phyloP scores from a whole-genome alignment of 2,888 invertebrate genomes.

The Drosophila anomelani region DNA sequence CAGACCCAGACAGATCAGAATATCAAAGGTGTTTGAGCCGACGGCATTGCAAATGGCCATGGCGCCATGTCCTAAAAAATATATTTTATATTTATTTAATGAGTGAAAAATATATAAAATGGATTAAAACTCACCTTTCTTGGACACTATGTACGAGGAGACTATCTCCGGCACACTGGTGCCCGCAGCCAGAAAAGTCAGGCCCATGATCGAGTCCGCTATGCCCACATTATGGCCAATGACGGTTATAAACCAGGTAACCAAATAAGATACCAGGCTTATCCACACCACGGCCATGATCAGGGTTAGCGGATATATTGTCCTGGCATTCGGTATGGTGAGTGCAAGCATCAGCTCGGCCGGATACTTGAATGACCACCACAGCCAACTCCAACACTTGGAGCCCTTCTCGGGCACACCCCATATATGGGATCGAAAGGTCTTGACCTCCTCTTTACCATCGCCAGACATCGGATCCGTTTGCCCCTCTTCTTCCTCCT shows the following conservation, averaged over 20 bases:
- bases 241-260: constrained; percentile 97
- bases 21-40: constrained; percentile 95
- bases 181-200: constrained; percentile 95
- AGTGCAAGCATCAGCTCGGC: constrained; percentile 85
- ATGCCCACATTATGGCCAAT: constrained; percentile 89
- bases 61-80: constrained; percentile 87
- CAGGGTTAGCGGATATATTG: constrained; percentile 91
- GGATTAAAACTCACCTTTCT: constrained; percentile 88
- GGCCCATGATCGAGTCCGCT: constrained; percentile 97
- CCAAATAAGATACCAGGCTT: constrained; percentile 93
- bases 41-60: constrained; percentile 96
- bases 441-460: constrained; percentile 88
- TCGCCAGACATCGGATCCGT: constrained; percentile 91
- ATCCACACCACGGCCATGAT: constrained; percentile 96
- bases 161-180: constrained; percentile 97
- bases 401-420: constrained; percentile 21
- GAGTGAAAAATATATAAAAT: too few relatives aligned
- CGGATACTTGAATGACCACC: constrained; percentile 59
- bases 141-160: constrained; percentile 95
- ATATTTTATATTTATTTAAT: neutral
- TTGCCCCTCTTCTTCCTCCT: constrained; percentile 83
- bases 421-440: constrained; percentile 86
- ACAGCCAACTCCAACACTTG: constrained; percentile 12
- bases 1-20: constrained; percentile 91
- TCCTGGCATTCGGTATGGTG: constrained; percentile 87